Conservation (phyloP, 2,113 vertebrate species). For the Neopipo cinnamomea region DNA sequence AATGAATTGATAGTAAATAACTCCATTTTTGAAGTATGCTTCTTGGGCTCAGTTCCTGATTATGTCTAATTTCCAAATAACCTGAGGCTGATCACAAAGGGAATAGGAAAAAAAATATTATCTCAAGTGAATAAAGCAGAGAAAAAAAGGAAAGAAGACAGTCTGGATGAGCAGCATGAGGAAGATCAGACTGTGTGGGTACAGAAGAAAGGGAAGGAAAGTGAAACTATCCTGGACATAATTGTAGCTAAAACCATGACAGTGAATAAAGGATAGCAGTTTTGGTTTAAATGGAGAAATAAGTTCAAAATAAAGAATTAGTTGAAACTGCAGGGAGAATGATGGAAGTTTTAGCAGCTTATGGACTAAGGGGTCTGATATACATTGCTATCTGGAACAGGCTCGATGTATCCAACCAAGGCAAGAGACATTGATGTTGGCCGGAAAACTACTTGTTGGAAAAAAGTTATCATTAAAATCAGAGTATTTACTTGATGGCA, state of each 20-base stretch:
- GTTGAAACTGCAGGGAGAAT: neutral
- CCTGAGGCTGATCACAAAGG: neutral
- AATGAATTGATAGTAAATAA: neutral
- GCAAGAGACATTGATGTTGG: neutral
- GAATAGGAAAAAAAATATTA: neutral
- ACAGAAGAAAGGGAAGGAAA: neutral
- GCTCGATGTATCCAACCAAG: neutral
- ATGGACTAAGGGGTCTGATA: neutral
- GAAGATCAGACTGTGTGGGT: neutral
- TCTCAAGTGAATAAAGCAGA: neutral
- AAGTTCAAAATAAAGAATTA: neutral
- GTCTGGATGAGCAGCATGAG: neutral
- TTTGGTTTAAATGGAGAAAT: neutral
- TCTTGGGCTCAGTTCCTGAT: neutral
- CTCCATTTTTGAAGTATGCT: neutral
- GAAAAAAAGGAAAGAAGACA: neutral
- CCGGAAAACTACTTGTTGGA: neutral
- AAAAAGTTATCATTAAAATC: neutral
- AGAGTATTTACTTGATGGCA: neutral
- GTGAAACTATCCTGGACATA: neutral
- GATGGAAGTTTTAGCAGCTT: neutral
- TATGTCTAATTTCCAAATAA: neutral
- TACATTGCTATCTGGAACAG: neutral
- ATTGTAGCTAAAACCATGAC: neutral
- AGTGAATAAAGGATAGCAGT: neutral